Percentiles rank a stretch among this genome's conserved stretches.
phyloP scores from a whole-genome alignment of 2,797 vertebrate genomes.

The Merluccius polli region DNA sequence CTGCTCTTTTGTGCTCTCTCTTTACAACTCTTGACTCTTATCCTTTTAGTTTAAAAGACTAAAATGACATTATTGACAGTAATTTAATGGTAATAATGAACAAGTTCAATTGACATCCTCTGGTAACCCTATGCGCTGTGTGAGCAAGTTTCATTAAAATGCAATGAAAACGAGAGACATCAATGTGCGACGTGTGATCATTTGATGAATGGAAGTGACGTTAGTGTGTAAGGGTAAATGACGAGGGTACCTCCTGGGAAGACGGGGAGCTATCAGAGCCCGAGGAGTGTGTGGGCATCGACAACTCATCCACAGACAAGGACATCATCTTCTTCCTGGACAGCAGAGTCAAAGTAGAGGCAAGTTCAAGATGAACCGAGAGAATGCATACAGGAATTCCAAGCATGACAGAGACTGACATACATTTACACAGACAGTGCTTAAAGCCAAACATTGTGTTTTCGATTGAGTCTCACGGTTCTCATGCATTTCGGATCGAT shows the following conservation, averaged over 20 bases:
- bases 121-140: too few relatives aligned
- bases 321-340: conserved; percentile 63
- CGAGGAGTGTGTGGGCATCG: conserved; percentile 59
- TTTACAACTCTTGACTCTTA: not conserved
- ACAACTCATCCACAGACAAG: conserved; percentile 77
- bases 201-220: not conserved
- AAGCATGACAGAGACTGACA: not conserved
- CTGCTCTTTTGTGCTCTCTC: not conserved
- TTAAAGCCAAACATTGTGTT: not conserved
- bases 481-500: not conserved
- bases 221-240: not conserved
- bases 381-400: not conserved
- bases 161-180: not conserved
- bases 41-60: not conserved
- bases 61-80: not conserved
- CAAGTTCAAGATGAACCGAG: not conserved
- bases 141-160: too few relatives aligned
- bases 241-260: conserved; percentile 61
- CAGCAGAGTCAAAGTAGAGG: conserved; percentile 13
- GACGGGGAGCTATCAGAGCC: conserved; percentile 68
- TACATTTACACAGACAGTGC: not conserved
- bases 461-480: too few relatives aligned
- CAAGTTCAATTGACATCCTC: not conserved
- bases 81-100: not conserved
- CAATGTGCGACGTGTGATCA: not conserved